Percentiles rank a stretch among this genome's conserved stretches.
Conservation (phyloP, 2,888 invertebrate species). For the Achlya flavicornis region DNA sequence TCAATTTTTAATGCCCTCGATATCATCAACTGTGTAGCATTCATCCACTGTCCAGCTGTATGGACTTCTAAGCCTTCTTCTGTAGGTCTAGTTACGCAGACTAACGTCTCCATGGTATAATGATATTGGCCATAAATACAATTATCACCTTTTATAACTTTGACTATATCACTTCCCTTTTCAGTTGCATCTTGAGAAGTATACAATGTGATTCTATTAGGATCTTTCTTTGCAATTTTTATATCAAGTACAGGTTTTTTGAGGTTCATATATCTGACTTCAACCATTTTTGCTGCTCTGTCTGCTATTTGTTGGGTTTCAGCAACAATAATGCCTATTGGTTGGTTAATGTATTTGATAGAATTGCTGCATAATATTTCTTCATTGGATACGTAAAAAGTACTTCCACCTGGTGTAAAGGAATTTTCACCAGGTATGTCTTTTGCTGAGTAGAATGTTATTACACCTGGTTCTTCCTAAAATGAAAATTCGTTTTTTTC, state of each 20-base stretch:
- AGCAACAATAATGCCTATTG: conserved; percentile 81
- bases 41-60: conserved; percentile 82
- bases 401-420: conserved; percentile 60
- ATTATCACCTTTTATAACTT: conserved; percentile 76
- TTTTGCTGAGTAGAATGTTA: conserved; percentile 84
- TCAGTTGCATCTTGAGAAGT: conserved; percentile 41
- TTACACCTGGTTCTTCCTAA: conserved; percentile 85
- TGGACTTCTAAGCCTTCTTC: conserved; percentile 87
- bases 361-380: conserved; percentile 64
- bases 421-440: conserved; percentile 88
- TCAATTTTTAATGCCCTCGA: conserved; percentile 76
- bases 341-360: conserved; percentile 57
- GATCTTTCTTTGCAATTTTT: conserved; percentile 42
- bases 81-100: conserved; percentile 82
- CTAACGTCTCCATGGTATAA: conserved; percentile 84
- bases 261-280: conserved; percentile 75
- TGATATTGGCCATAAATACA: conserved; percentile 84
- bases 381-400: conserved; percentile 50
- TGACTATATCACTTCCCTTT: conserved; percentile 60
- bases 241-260: conserved; percentile 54
- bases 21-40: conserved; percentile 76
- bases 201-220: conserved; percentile 36
- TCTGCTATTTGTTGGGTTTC: conserved; percentile 78
- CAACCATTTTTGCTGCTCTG: conserved; percentile 81
- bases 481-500: conserved; percentile 26